Conservation (phyloP, 2,113 vertebrate genomes). For the Rutilus rutilus region DNA sequence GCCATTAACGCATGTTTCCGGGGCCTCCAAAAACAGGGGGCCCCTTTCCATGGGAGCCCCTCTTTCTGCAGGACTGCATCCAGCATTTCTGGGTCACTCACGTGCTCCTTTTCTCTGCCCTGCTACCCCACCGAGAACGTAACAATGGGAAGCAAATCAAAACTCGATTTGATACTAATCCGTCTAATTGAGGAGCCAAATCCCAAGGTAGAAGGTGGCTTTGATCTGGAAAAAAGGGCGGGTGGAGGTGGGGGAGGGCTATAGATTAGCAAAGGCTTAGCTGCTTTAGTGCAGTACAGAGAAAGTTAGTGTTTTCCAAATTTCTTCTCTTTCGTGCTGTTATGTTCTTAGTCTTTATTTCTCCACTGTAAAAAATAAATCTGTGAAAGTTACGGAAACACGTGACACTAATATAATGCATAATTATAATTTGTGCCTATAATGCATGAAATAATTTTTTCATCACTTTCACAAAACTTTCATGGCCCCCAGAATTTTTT, state of each 20-base stretch:
- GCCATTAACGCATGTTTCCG: constrained; percentile 65
- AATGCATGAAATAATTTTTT: too few relatives aligned
- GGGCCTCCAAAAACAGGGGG: constrained; percentile 57
- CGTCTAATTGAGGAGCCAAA: constrained; percentile 66
- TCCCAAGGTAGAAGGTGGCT: constrained; percentile 61
- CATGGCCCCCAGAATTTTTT: too few relatives aligned
- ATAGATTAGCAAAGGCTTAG: constrained; percentile 66
- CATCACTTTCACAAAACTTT: too few relatives aligned
- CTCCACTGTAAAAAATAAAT: neutral
- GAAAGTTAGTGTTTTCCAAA: constrained; percentile 34
- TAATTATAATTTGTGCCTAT: too few relatives aligned
- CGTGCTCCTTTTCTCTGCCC: constrained; percentile 49
- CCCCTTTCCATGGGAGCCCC: constrained; percentile 49
- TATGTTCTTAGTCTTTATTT: constrained; percentile 4
- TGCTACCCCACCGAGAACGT: constrained; percentile 50
- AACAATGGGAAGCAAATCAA: constrained; percentile 63
- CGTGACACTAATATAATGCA: too few relatives aligned
- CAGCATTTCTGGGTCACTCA: constrained; percentile 54
- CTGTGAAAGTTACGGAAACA: neutral
- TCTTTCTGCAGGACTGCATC: constrained; percentile 49
- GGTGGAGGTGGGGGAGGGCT: constrained; percentile 10
- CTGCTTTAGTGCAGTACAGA: constrained; percentile 59
- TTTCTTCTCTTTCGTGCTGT: constrained; percentile 37
- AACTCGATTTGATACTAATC: constrained; percentile 74
- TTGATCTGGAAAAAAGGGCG: constrained; percentile 63